These are phyloP conservation scores for Hydraecia micacea DNA, from an alignment of 2,888 invertebrate species.

Conservation along the genomic window DNA sequence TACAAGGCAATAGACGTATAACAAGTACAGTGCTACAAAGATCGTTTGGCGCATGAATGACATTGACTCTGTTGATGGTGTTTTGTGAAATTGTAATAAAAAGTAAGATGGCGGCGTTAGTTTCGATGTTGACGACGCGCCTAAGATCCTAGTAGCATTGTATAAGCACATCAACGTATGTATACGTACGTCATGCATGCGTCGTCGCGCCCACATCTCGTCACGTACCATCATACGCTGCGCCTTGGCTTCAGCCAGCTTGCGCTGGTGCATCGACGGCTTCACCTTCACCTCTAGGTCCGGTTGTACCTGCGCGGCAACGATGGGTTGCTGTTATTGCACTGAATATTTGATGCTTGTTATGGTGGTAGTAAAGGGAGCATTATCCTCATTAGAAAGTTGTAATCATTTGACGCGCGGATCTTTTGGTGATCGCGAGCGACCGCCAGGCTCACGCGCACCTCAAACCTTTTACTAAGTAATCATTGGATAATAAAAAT, in stretches of 20 bases:
- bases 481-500: constrained; percentile 81
- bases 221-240: constrained; percentile 93
- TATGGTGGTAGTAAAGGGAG: constrained; percentile 9
- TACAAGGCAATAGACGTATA: neutral
- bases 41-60: neutral
- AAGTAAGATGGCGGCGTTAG: neutral
- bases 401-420: constrained; percentile 84
- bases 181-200: constrained; percentile 89
- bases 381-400: constrained; percentile 80
- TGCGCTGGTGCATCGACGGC: constrained; percentile 95
- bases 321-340: neutral
- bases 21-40: constrained; percentile 3
- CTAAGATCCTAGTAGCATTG: neutral
- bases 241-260: constrained; percentile 95
- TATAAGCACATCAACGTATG: constrained; percentile 44
- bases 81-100: neutral
- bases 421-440: constrained; percentile 80
- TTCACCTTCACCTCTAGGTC: constrained; percentile 99
- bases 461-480: constrained; percentile 90
- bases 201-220: constrained; percentile 92
- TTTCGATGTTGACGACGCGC: neutral
- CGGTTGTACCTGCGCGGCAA: constrained; percentile 91
- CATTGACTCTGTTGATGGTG: neutral
- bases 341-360: neutral
- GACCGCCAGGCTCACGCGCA: constrained; percentile 86